Conservation (phyloP, 1,140 invertebrate species). For the Leptinotarsa defecta region DNA sequence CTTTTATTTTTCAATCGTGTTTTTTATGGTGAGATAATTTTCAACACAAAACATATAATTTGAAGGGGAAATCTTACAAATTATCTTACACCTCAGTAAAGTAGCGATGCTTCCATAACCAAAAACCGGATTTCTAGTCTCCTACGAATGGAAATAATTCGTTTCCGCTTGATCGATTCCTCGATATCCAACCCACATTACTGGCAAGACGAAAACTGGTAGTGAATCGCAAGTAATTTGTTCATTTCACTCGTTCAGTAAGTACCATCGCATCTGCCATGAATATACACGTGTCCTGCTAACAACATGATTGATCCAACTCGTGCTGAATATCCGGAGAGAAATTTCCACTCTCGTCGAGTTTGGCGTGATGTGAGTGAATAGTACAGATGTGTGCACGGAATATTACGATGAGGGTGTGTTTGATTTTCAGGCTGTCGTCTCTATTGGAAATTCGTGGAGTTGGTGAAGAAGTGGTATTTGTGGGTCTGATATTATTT, state of each 20-base stretch:
- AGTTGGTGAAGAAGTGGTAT: too few species aligned
- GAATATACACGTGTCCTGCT: slow-evolving; percentile 5
- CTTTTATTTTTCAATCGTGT: too few species aligned
- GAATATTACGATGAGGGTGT: background rate
- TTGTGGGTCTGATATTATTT: too few species aligned
- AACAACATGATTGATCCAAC: background rate
- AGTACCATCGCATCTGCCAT: background rate
- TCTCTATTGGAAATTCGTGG: too few species aligned
- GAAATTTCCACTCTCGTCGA: background rate
- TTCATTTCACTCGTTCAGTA: background rate
- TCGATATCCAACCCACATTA: background rate
- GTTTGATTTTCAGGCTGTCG: background rate
- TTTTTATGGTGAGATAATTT: too few species aligned
- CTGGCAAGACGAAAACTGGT: background rate
- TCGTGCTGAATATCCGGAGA: slow-evolving; percentile 1
- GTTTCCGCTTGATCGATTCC: background rate
- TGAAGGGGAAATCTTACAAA: too few species aligned
- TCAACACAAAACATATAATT: too few species aligned
- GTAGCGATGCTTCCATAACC: background rate
- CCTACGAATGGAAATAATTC: background rate
- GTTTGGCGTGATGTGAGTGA: background rate
- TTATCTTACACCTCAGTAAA: too few species aligned
- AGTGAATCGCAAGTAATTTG: background rate
- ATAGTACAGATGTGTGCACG: background rate
- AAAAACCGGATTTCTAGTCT: background rate